Percentiles rank a stretch among this genome's conserved stretches.
phyloP scores from a whole-genome alignment of 2,888 invertebrate genomes.

The Agrenia bidenticulata region DNA sequence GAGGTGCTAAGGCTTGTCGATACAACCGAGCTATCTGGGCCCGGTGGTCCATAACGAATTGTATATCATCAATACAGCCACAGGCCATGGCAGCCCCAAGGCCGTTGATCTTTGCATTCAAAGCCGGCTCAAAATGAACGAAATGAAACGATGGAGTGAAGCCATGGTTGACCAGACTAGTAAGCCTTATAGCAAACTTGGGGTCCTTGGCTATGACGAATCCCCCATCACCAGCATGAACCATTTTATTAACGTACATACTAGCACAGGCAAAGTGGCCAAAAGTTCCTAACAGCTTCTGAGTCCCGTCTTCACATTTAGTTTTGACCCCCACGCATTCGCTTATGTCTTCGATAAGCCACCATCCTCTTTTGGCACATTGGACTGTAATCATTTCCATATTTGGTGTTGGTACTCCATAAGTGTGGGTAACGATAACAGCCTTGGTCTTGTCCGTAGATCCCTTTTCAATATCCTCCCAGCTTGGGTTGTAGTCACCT shows the following conservation, averaged over 20 bases:
- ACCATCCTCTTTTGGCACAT: conserved; percentile 32
- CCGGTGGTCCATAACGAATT: conserved; percentile 28
- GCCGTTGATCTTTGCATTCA: conserved; percentile 41
- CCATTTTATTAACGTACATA: conserved; percentile 43
- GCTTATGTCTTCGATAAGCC: conserved; percentile 44
- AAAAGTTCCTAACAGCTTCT: conserved; percentile 35
- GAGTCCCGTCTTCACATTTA: neutral
- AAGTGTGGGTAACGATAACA: conserved; percentile 40
- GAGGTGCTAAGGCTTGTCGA: conserved; percentile 16
- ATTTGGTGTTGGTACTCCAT: conserved; percentile 31
- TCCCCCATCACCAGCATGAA: conserved; percentile 45
- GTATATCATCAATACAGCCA: conserved; percentile 32
- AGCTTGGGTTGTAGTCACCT: conserved; percentile 33
- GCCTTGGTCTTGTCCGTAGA: conserved; percentile 31
- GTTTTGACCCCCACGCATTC: conserved; percentile 37
- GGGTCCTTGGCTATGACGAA: conserved; percentile 35
- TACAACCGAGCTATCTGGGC: conserved; percentile 21
- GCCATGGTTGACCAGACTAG: conserved; percentile 40
- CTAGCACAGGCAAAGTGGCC: conserved; percentile 42
- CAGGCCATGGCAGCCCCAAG: conserved; percentile 42
- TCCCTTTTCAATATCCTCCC: conserved; percentile 24
- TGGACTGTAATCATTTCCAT: conserved; percentile 27
- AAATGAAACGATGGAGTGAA: conserved; percentile 40
- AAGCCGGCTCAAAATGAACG: conserved; percentile 35
- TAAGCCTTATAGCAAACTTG: conserved; percentile 18